Percentiles rank a stretch among this genome's conserved stretches.
Evolutionary conservation across 1,140 invertebrate genomes (phyloP).

Genomic region (Coptotermes formosanus): DNA sequence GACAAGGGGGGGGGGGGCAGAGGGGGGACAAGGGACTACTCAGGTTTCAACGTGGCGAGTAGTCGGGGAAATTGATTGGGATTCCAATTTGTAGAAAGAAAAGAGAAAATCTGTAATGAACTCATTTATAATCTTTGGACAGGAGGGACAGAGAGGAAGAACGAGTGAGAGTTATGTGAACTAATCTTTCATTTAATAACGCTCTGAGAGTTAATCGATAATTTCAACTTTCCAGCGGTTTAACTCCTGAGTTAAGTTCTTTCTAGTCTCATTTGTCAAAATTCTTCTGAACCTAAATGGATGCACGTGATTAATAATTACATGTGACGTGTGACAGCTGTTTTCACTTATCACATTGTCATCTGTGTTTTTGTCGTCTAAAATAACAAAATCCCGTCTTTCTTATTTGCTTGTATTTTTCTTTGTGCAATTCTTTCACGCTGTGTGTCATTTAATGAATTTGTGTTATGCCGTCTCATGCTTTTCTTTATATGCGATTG

Average conservation of each 20-base stretch:
- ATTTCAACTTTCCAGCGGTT: background rate
- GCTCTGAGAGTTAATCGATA: background rate
- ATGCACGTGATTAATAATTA: background rate
- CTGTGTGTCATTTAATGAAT: no score
- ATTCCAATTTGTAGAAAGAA: constrained; percentile 14
- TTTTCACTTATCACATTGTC: no score
- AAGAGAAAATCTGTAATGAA: constrained; percentile 7
- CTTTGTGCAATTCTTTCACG: no score
- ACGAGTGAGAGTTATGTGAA: background rate
- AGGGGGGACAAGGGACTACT: background rate
- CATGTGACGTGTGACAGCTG: background rate
- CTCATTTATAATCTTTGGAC: constrained; percentile 19
- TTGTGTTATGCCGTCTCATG: no score
- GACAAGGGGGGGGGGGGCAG: background rate
- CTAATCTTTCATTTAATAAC: background rate
- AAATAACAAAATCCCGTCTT: no score
- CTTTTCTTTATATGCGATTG: no score
- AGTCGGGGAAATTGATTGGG: background rate
- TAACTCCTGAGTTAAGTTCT: background rate
- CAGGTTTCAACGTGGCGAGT: constrained; percentile 14
- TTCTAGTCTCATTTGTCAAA: background rate
- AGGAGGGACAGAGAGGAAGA: background rate
- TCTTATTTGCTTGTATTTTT: no score
- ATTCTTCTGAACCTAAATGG: background rate
- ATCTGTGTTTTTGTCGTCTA: no score